phyloP scores from a whole-genome alignment of 2,888 invertebrate genomes.

The Exephanes ischioxanthus region DNA sequence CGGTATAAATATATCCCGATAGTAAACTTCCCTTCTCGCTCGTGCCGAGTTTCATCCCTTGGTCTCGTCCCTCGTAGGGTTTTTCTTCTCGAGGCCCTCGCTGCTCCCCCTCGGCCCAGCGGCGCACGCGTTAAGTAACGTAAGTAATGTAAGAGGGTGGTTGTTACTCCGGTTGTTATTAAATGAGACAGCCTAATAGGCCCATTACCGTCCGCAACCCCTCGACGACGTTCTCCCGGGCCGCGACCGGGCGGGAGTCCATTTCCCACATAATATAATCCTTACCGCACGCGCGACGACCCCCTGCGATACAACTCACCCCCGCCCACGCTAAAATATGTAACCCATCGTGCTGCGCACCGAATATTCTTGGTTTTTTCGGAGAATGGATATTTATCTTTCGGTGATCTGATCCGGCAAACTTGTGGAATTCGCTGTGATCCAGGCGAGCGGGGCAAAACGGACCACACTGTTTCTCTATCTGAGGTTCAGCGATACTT shows the following conservation, averaged over 20 bases:
- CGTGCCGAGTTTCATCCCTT: slow-evolving; percentile 77
- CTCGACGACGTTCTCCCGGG: slow-evolving; percentile 46
- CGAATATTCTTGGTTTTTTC: not conserved
- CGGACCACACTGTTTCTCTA: too few species aligned
- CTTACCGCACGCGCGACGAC: slow-evolving; percentile 78
- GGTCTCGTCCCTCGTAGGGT: slow-evolving; percentile 72
- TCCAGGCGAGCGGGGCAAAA: too few species aligned
- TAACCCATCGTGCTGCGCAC: slow-evolving; percentile 46
- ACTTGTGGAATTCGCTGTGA: too few species aligned
- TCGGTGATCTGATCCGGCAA: slow-evolving; percentile 34
- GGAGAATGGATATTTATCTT: slow-evolving; percentile 38
- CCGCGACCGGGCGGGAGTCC: slow-evolving; percentile 73
- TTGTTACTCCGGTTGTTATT: slow-evolving; percentile 84
- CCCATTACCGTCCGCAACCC: slow-evolving; percentile 81
- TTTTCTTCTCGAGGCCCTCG: slow-evolving; percentile 48
- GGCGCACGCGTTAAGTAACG: slow-evolving; percentile 79
- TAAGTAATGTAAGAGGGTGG: slow-evolving; percentile 83
- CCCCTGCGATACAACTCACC: slow-evolving; percentile 64
- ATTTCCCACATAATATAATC: slow-evolving; percentile 83
- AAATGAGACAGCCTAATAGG: slow-evolving; percentile 85
- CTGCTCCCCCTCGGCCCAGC: slow-evolving; percentile 28
- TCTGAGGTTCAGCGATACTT: too few species aligned
- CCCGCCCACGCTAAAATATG: slow-evolving; percentile 63
- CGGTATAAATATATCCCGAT: slow-evolving; percentile 58
- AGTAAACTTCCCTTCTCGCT: slow-evolving; percentile 60